Evolutionary conservation across 2,797 vertebrate genomes (phyloP), one percentile per base, ranked within the genome.

Genomic region (Mergus octosetaceus): DNA sequence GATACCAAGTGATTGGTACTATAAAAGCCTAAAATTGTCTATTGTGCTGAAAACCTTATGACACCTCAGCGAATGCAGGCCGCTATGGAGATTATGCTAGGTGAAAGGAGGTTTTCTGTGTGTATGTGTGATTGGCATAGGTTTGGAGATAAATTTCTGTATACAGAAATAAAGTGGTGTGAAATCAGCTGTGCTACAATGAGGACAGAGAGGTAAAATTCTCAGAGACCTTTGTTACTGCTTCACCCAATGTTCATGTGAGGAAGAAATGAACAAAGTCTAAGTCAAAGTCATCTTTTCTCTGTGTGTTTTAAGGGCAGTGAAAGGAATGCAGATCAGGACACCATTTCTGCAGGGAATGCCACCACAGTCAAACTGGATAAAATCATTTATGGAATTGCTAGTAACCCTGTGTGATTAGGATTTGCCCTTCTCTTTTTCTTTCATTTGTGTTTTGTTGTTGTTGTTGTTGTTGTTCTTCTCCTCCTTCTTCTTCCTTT

Each of bases 271-370:
- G 61, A 86, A 91, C 83, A 75, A 92, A 85, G 54, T 93, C 81
- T 86, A 94, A 85, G 43, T 27, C 58, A 57, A 94, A 90, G 45
- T 85, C 2, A 79, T 80, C 32, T 91, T 90, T 93, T 85, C 39
- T 47, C 43, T 89, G 25, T 85, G 15, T 86, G 91, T 91, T 30
- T 61, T 77, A 84, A 32, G 7, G 75, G 30, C 41, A 79, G 28
- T 60, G 75, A 68, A 82, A 90, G 18, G 78, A 96, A 97, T 97
- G 80, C 61, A 95, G 95, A 96, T 90, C 22, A 97, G 58, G 74
- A 38, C 8, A 61, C 12, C 90, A 81, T 93, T 96, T 97, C 84
- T 96, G n/a, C 56, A 89, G 47, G 61, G 87, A 87, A 89, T 76
- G 86, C 53, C 77, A 89, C 9, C 27, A 66, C 84, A 87, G 93